Evolutionary conservation across 2,113 vertebrate species (phyloP).

Genomic region (Lycocorax pyrrhopterus): DNA sequence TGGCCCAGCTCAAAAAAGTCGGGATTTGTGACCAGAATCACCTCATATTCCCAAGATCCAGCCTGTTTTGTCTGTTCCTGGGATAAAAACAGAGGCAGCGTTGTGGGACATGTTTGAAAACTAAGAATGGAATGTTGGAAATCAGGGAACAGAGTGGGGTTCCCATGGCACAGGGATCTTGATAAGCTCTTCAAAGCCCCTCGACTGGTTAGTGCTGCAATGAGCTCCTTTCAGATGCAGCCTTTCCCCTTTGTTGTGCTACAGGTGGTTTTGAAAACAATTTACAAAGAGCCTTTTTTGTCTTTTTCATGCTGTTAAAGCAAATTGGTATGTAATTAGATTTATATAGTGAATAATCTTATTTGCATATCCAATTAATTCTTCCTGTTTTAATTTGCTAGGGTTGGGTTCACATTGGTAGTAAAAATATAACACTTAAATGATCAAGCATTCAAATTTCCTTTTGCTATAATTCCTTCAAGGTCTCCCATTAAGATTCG

Average conservation of each 20-base stretch:
- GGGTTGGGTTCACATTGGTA: conserved; percentile 78
- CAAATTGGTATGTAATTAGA: conserved; percentile 84
- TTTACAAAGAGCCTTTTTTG: conserved; percentile 68
- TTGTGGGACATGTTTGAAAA: not conserved
- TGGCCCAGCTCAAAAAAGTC: not conserved
- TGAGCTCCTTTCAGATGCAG: not conserved
- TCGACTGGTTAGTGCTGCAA: not conserved
- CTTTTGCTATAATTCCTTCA: conserved; percentile 62
- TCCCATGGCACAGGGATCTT: not conserved
- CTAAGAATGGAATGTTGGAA: not conserved
- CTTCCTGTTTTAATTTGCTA: conserved; percentile 82
- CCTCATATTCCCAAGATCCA: not conserved
- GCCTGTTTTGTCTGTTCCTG: not conserved
- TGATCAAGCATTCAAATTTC: conserved; percentile 67
- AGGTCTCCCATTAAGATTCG: conserved; percentile 62
- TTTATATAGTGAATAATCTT: conserved; percentile 85
- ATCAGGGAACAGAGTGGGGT: not conserved
- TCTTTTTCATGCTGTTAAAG: conserved; percentile 77
- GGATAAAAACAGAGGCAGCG: not conserved
- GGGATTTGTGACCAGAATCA: not conserved
- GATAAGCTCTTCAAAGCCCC: not conserved
- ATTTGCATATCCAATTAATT: conserved; percentile 88
- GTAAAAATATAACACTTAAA: conserved; percentile 75
- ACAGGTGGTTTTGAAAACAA: conserved; percentile 74
- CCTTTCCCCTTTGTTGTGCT: conserved; percentile 45